Base-by-base conservation (phyloP, 1,140 invertebrate genomes). In the Popillia japonica region DNA sequence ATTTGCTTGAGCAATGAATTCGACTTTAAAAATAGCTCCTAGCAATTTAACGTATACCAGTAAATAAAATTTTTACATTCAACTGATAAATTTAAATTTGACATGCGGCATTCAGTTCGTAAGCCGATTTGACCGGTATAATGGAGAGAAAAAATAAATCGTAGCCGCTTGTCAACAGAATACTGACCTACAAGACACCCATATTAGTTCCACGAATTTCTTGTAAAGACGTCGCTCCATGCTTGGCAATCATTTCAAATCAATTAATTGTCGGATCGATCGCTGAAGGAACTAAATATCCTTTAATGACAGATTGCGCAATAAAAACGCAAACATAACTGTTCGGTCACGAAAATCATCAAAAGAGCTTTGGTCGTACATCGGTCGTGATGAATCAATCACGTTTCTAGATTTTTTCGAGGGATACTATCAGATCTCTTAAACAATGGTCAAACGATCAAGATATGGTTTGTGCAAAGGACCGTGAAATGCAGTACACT, bases 321-420 rank as follows among this genome's bases (percentile, higher is more conserved):
- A 76, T 14, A 48, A 48, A 48, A 48, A 76, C 75, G 48, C 75
- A 7, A 76, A 44, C 75, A 27, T 76, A 76, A 48, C 75, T 76
- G 75, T 48, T 22, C 41, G n/a, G 48, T 76, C 75, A 76, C 6
- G 41, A 76, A 76, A 76, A 76, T 27, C 75, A 76, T 73, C 23
- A 73, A 73, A 73, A 27, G 72, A 40, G 40, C 27, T 73, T 14
- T 73, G 6, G 10, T 40, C 9, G 27, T 27, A 23, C 27, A 17
- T n/a, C 27, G 27, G 27, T 73, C 72, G 72, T 73, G 72, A 73
- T 73, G 72, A 40, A 73, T 73, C 17, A 73, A 73, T 73, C 72
- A 73, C 72, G 72, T 40, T 73, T 73, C 17, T 34, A 8, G 27
- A 23, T 73, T 73, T 73, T 40, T 27, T 17, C 72, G 6, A 6